Percentiles rank a stretch among this genome's conserved stretches.
Evolutionary conservation across 2,113 vertebrate genomes (phyloP).

Genomic region (Phainopepla nitens): DNA sequence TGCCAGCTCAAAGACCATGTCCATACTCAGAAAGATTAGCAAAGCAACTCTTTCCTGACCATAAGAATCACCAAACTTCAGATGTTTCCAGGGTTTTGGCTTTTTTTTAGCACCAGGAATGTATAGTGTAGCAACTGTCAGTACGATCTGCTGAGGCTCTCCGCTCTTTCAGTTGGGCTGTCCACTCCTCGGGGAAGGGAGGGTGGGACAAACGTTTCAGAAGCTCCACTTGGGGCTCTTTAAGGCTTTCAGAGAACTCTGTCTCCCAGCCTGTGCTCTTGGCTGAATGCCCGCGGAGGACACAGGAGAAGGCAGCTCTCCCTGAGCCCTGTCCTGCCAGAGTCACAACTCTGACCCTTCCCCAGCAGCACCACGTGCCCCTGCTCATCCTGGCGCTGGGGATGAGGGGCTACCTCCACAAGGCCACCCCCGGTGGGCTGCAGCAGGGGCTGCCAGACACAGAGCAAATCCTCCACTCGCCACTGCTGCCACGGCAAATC

Average conservation of each 20-base stretch:
- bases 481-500: neutral
- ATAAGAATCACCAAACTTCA: neutral
- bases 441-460: neutral
- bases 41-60: neutral
- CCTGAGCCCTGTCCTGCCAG: neutral
- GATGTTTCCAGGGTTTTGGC: neutral
- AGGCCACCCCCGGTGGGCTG: rapidly evolving
- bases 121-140: neutral
- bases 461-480: neutral
- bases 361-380: neutral
- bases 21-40: neutral
- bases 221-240: neutral
- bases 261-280: neutral
- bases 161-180: neutral
- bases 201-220: neutral
- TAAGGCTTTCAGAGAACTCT: neutral
- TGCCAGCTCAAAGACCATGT: neutral
- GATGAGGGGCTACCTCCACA: neutral
- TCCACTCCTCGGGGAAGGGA: neutral
- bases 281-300: neutral
- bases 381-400: neutral
- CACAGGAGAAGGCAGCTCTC: neutral
- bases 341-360: neutral
- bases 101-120: neutral
- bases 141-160: neutral